A percentile compares a stretch with the other conserved stretches of the same genome.
Conservation (phyloP, 92 coral and sea anemone species). For the Phenganax subtilis region DNA sequence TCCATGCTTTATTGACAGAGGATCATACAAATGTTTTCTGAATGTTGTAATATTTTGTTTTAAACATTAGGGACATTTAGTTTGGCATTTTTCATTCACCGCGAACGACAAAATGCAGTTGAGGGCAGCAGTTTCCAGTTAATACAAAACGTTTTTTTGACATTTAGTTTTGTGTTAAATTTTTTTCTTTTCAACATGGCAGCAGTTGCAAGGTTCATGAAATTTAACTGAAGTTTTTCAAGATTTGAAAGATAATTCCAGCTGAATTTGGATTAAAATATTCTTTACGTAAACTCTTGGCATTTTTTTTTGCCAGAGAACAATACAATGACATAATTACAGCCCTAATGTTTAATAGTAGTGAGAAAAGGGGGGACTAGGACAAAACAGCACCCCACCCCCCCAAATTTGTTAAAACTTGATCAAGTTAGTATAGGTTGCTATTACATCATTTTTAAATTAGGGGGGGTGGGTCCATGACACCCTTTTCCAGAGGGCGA, state of each 20-base stretch:
- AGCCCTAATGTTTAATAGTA: not conserved
- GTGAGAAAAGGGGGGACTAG: no score
- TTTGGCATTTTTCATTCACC: not conserved
- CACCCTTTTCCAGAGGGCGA: no score
- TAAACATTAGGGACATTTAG: not conserved
- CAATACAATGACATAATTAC: not conserved
- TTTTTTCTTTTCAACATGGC: not conserved
- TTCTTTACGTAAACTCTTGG: not conserved
- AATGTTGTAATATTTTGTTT: no score
- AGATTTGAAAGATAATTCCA: not conserved
- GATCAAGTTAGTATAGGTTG: no score
- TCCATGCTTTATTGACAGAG: no score
- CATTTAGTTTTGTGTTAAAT: not conserved
- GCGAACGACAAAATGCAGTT: conserved; percentile 17
- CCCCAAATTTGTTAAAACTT: no score
- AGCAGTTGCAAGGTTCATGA: not conserved
- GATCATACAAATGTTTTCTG: no score
- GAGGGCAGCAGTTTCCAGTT: conserved; percentile 14
- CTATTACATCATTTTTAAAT: no score
- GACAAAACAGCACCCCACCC: no score
- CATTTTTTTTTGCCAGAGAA: not conserved
- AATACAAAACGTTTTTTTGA: not conserved
- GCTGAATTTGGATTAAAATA: not conserved
- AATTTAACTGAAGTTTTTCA: not conserved
- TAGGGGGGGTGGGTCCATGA: no score